These are phyloP conservation scores for Dicycla oo DNA, from an alignment of 2,888 invertebrate species.

Conservation along the genomic window DNA sequence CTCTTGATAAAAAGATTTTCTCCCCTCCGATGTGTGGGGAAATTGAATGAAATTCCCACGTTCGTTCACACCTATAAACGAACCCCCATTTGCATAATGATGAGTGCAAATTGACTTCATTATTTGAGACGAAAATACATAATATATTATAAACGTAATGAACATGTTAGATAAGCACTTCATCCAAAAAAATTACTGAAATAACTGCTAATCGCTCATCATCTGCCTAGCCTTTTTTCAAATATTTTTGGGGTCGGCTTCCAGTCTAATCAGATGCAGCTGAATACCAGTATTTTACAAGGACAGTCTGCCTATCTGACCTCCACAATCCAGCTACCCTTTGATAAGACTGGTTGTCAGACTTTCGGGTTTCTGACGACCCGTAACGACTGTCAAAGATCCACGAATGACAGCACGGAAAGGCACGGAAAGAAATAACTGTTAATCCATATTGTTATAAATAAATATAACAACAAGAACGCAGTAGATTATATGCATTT, in stretches of 20 bases:
- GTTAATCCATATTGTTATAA: not conserved
- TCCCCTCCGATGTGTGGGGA: constrained; percentile 26
- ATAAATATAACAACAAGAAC: not conserved
- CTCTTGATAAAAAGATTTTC: constrained; percentile 52
- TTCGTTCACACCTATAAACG: constrained; percentile 44
- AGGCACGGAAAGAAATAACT: no score
- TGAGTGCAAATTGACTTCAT: constrained; percentile 48
- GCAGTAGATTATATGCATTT: not conserved
- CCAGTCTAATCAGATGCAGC: no score
- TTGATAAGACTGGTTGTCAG: no score
- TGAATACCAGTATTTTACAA: no score
- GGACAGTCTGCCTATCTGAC: no score
- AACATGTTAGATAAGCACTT: not conserved
- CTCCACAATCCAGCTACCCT: no score
- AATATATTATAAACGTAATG: constrained; percentile 17
- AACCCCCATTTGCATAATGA: constrained; percentile 52
- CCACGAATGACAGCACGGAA: no score
- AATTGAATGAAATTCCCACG: constrained; percentile 54
- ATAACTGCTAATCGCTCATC: not conserved
- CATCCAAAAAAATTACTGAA: not conserved
- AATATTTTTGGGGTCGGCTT: no score
- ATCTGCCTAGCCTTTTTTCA: no score
- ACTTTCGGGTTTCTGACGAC: no score
- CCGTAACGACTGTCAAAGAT: no score
- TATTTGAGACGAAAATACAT: constrained; percentile 34